These are phyloP conservation scores for Drosophila lutescens DNA, from an alignment of 2,888 invertebrate species.

Conservation along the genomic window DNA sequence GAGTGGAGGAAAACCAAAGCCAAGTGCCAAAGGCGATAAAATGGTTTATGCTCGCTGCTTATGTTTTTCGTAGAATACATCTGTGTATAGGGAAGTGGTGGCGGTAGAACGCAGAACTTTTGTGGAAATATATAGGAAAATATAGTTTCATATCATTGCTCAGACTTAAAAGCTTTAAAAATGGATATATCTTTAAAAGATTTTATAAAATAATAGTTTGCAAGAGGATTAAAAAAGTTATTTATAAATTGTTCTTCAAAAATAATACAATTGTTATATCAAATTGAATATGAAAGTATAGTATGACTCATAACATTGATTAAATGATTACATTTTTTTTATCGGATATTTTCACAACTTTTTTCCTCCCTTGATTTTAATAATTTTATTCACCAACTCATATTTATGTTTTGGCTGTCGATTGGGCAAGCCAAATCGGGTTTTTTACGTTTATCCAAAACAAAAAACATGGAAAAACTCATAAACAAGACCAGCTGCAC, in stretches of 20 bases:
- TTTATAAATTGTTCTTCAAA: too few species aligned
- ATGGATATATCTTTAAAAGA: too few species aligned
- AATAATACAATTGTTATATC: too few species aligned
- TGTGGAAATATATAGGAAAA: neutral
- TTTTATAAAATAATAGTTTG: too few species aligned
- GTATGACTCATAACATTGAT: too few species aligned
- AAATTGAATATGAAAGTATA: too few species aligned
- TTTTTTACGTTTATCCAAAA: conserved; percentile 37
- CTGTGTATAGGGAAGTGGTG: neutral
- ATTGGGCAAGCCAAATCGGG: conserved; percentile 19
- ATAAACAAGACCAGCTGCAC: conserved; percentile 4
- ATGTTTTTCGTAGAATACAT: conserved; percentile 10
- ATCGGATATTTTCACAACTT: too few species aligned
- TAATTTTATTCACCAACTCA: conserved; percentile 65
- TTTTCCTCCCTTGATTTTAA: too few species aligned
- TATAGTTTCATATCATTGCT: neutral
- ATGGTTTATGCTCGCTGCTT: conserved; percentile 44
- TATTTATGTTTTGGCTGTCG: conserved; percentile 41
- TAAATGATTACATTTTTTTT: too few species aligned
- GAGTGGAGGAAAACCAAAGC: conserved; percentile 15
- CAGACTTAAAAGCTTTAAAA: too few species aligned
- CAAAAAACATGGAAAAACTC: conserved; percentile 36
- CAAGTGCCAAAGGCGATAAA: conserved; percentile 56
- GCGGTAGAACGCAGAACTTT: neutral
- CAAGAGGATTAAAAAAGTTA: too few species aligned